These are phyloP conservation scores for Hylaeus volcanicus DNA, from an alignment of 1,140 invertebrate species.

Conservation along the genomic window DNA sequence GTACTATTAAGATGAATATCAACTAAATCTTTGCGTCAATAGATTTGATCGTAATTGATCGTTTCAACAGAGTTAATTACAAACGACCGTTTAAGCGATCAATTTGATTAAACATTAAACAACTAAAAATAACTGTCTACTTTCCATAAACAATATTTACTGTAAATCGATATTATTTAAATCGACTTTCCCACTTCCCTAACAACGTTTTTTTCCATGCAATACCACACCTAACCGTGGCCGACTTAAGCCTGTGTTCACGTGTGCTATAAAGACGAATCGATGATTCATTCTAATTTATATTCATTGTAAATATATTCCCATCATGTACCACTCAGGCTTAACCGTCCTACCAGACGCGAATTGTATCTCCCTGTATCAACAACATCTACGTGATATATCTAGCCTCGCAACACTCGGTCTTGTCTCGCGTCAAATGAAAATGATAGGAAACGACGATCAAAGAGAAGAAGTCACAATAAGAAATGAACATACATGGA, in stretches of 20 bases:
- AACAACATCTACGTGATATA: background rate
- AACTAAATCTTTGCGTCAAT: too few species aligned
- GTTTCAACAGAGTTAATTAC: too few species aligned
- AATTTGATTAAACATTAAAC: too few species aligned
- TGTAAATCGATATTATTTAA: background rate
- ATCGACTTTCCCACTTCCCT: background rate
- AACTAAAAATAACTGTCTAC: background rate
- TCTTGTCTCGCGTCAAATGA: background rate
- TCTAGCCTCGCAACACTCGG: background rate
- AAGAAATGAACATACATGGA: constrained; percentile 68
- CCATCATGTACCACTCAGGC: background rate
- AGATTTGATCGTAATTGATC: too few species aligned
- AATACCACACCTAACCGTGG: background rate
- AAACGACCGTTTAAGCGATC: too few species aligned
- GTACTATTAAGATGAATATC: too few species aligned
- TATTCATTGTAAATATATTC: background rate
- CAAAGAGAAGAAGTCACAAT: background rate
- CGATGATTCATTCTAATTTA: background rate
- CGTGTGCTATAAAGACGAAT: background rate
- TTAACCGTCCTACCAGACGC: background rate
- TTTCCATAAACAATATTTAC: background rate
- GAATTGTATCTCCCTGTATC: background rate
- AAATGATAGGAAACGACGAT: background rate
- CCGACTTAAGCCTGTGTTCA: background rate
- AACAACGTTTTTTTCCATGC: too few species aligned